phyloP scores from a whole-genome alignment of 2,888 invertebrate genomes.

The Sarcophaga subvicina region DNA sequence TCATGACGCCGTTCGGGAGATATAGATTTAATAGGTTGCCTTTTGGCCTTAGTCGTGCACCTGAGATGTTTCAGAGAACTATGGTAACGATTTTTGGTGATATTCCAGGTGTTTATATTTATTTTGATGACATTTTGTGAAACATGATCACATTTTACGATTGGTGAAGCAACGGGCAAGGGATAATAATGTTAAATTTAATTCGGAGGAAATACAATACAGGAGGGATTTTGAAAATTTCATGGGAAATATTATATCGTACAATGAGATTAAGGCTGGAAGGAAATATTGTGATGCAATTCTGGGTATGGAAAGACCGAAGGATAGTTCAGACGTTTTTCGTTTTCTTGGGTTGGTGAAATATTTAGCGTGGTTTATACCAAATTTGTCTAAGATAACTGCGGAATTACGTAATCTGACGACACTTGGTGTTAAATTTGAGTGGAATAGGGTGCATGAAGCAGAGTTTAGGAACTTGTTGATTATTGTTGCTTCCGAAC shows the following conservation, averaged over 20 bases:
- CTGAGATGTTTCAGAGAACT: constrained; percentile 76
- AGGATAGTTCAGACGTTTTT: constrained; percentile 43
- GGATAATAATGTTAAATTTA: constrained; percentile 40
- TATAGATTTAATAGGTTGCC: constrained; percentile 70
- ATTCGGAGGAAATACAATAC: constrained; percentile 21
- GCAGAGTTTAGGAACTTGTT: constrained; percentile 50
- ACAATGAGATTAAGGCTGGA: constrained; percentile 34
- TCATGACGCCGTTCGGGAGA: constrained; percentile 71
- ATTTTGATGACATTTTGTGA: constrained; percentile 76
- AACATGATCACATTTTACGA: constrained; percentile 64
- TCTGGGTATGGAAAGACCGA: constrained; percentile 37
- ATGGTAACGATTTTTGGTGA: constrained; percentile 75
- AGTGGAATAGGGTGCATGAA: constrained; percentile 62
- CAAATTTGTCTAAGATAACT: constrained; percentile 55
- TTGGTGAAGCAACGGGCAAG: constrained; percentile 63
- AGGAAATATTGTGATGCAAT: constrained; percentile 34
- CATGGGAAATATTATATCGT: constrained; percentile 48
- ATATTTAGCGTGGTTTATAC: constrained; percentile 40
- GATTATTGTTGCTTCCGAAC: too few species aligned
- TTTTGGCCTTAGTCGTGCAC: constrained; percentile 72
- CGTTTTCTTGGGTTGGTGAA: constrained; percentile 57
- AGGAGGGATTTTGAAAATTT: constrained; percentile 35
- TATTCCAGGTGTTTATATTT: constrained; percentile 75
- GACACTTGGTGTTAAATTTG: constrained; percentile 47
- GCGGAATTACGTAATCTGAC: constrained; percentile 55